Evolutionary conservation across 2,888 invertebrate species (phyloP), one percentile per base, ranked within the genome.

Genomic region (Craniophora ligustri): DNA sequence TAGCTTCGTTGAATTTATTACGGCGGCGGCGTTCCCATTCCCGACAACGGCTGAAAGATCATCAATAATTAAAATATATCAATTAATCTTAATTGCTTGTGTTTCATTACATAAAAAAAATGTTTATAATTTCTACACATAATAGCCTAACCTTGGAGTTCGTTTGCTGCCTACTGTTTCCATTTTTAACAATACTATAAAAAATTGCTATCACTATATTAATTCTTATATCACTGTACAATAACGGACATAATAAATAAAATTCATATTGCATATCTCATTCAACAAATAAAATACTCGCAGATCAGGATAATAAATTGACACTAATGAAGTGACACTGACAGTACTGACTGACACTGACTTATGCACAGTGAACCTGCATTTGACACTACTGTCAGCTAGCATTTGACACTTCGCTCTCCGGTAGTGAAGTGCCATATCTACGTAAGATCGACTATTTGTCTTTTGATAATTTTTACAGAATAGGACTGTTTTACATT

Each of bases 21-120:
- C 96, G 91, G 77, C 96, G 92, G 76, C 95, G 94, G 76, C 95
- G 94, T 88, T 96, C 96, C 96, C 96, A 96, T 90, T 95, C 94
- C 76, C 95, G 94, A 66, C 95, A 94, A 77, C 95, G 94, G 80
- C 95, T 95, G 76, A 46, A 88, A 86, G 2, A 44, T 23, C 10
- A 10, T 23, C 8, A 23, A n/a, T 23, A 2, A 3, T n/a, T 15
- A n/a, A 30, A 18, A 32, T 23, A n/a, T 15, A 14, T 5, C 3
- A 30, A 14, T 13, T 15, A 1, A 35, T 13, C 0, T 34, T 7
- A 39, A 38, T 14, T 1, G 31, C 8, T 11, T 3, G 8, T 26
- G 2, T 10, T 6, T n/a, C 6, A 7, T 1, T 15, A 7, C 10
- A n/a, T 26, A 26, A 26, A 10, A 2, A 8, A 6, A 64, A 19